phyloP scores from a whole-genome alignment of 2,113 vertebrate species.

The Corythoichthys intestinalis region DNA sequence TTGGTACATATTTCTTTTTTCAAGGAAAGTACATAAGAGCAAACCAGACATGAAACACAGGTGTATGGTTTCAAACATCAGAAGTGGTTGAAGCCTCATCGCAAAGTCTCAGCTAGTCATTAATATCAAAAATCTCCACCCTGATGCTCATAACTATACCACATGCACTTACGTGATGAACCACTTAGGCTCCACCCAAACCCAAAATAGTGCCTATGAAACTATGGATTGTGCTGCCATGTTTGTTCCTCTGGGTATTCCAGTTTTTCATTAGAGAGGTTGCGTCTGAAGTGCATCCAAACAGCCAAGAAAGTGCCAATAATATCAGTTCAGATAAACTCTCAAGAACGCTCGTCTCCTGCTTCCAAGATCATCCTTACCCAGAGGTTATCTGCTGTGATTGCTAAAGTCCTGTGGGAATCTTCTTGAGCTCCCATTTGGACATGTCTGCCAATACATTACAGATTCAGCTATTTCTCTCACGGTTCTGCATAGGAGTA shows the following conservation, averaged over 20 bases:
- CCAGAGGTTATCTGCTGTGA: slow-evolving; percentile 6
- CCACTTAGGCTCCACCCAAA: slow-evolving; percentile 54
- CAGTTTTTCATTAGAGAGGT: slow-evolving; percentile 28
- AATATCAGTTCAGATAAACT: slow-evolving; percentile 25
- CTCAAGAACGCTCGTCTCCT: slow-evolving; percentile 6
- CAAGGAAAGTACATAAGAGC: background rate
- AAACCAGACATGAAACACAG: background rate
- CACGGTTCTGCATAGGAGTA: slow-evolving; percentile 24
- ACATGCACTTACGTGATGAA: slow-evolving; percentile 13
- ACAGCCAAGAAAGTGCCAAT: slow-evolving; percentile 27
- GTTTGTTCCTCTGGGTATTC: slow-evolving; percentile 49
- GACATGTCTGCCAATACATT: slow-evolving; percentile 6
- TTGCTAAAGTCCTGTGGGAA: background rate
- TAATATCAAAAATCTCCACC: slow-evolving; percentile 43
- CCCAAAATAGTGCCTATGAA: slow-evolving; percentile 7
- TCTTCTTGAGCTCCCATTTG: slow-evolving; percentile 11
- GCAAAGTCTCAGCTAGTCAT: slow-evolving; percentile 28
- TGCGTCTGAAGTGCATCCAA: slow-evolving; percentile 48
- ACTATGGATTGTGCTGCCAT: background rate
- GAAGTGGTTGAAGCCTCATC: slow-evolving; percentile 6
- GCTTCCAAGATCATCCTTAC: slow-evolving; percentile 5
- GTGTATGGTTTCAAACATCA: slow-evolving; percentile 1
- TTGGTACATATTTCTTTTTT: background rate
- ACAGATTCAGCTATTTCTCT: slow-evolving; percentile 13
- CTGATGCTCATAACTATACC: slow-evolving; percentile 52